A percentile compares a stretch with the other conserved stretches of the same genome.
Conservation (phyloP, 2,113 vertebrate genomes). For the Malurus melanocephalus region DNA sequence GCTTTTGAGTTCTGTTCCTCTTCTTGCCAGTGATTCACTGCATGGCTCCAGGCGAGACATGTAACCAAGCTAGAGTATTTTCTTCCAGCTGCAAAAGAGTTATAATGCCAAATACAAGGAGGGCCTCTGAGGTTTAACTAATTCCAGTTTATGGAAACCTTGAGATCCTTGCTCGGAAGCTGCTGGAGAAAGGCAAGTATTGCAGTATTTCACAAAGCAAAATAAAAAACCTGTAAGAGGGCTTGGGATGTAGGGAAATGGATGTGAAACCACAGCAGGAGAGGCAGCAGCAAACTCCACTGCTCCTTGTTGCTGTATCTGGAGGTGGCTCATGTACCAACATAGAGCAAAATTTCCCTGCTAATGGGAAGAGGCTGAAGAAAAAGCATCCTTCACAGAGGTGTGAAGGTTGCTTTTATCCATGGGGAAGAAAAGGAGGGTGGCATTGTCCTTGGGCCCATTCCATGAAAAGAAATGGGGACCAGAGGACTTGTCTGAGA, state of each 20-base stretch:
- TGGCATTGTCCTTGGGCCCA: background rate
- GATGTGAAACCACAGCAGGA: background rate
- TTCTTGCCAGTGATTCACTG: constrained; percentile 28
- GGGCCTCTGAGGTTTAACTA: background rate
- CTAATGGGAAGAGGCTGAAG: background rate
- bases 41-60: background rate
- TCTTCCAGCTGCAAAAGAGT: constrained; percentile 13
- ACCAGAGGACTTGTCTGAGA: background rate
- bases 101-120: background rate
- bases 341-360: fast-evolving
- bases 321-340: background rate
- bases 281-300: background rate
- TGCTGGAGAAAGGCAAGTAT: background rate
- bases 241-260: background rate
- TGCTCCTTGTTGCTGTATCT: background rate
- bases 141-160: background rate
- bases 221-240: fast-evolving
- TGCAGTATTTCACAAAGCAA: background rate
- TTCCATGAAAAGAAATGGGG: background rate
- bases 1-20: constrained; percentile 11
- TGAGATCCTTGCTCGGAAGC: background rate
- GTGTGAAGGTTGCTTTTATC: background rate
- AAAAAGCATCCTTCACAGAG: background rate
- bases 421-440: background rate
- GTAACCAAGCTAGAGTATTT: constrained; percentile 14